Base-by-base conservation (phyloP, 1,140 invertebrate genomes). In the Aphelenchoides fujianensis region DNA sequence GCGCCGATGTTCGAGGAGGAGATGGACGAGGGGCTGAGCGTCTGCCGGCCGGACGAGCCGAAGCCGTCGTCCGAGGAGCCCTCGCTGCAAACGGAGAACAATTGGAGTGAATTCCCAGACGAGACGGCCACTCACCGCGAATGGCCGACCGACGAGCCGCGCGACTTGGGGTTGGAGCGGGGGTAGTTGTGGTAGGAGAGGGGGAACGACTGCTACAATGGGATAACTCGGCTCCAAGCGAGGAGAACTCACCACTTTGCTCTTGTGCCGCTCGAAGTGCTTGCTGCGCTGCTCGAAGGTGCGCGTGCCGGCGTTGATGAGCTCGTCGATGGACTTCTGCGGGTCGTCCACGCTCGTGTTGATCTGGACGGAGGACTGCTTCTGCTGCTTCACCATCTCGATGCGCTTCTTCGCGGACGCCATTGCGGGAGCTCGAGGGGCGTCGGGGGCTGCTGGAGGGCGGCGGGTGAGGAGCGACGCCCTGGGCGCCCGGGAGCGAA, bases 51-150 rank as follows among this genome's bases (percentile, higher is more conserved):
- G 12, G 69, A 72, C 2, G 71, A 63, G 12, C 70, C 70, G 31
- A 72, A 72, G 28, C 70, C 70, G 52, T 72, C 70, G 32, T 72
- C 70, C 1, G 67, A 69, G n/a, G 67, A 69, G 67, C 67, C 67
- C 3, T 69, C 67, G 19, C 57, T 48, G 23, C 23, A 48, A 48
- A 16, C 41, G 23, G 23, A 48, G 12, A 48, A 16, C 41, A 48
- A 48, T n/a, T n/a, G 23, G 23, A 48, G 12, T 48, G 23, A 48
- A 48, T 48, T 48, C 41, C 41, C 12, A 12, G n/a, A n/a, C n/a
- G n/a, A 48, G 12, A 12, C 41, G 12, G 12, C 23, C 41, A 48
- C 41, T 23, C 23, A 28, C 57, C 54, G 70, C 16, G 70, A 72
- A 59, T 72, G 70, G 23, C 67, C 70, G 57, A 70, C 69, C 9